Base-by-base conservation (phyloP, 1,140 invertebrate genomes). In the Drosophila bifasciata region DNA sequence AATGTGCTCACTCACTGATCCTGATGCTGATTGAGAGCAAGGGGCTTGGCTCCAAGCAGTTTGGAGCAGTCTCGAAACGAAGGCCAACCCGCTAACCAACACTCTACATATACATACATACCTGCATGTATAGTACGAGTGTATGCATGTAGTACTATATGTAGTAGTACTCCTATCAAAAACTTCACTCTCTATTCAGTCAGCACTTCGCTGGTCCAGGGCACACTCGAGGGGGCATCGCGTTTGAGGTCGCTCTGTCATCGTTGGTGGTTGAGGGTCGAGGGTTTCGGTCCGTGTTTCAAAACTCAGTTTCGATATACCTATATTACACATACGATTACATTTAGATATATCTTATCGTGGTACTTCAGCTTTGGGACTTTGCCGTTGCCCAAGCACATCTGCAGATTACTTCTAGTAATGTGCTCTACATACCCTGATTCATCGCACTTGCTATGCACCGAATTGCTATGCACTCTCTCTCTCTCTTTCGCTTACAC, bases 391-490 rank as follows among this genome's bases (percentile, higher is more conserved):
- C 8, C 28, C 3, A 2, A 21, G 19, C 53, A 28, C 16, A 16
- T 5, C 51, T 41, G 61, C 43, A 19, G 15, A 57, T 81, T 81
- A 81, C 16, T 32, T 58, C 74, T 78, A 83, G 79, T 76, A 83
- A 83, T 77, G 63, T 69, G 57, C 77, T 78, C 76, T 78, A 61
- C 55, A 77, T 81, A 81, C 79, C 79, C 79, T 81, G 79, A 81
- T 81, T 56, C 66, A 23, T 36, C 15, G 15, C 39, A 59, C 1
- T 15, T 4, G 2, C 11, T 25, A n/a, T n/a, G n/a, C n/a, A n/a
- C 25, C 1, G 19, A 11, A 15, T 39, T 40, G 48, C 63, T 52
- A 19, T 16, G 46, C 64, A 55, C 43, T 21, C 13, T 6, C 11
- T 19, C 46, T n/a, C 25, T 13, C 17, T n/a, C 39, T 60, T 44